These are phyloP conservation scores for Helleia helle DNA, from an alignment of 2,888 invertebrate species.

Conservation along the genomic window DNA sequence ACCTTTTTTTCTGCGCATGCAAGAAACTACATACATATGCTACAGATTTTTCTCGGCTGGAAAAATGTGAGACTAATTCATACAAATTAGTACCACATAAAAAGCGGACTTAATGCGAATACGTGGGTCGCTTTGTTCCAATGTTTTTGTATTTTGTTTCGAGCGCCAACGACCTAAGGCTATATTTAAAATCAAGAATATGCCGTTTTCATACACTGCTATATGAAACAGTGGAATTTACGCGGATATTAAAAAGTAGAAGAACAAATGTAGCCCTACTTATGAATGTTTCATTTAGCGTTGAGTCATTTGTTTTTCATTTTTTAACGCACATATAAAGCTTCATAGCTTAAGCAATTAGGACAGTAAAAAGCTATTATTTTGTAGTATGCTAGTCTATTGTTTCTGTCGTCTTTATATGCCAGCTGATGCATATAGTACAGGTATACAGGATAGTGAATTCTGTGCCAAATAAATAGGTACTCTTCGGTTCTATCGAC, in stretches of 20 bases:
- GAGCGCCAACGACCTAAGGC: constrained; percentile 17
- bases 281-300: constrained; percentile 3
- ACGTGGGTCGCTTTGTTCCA: constrained; percentile 18
- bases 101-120: constrained; percentile 20
- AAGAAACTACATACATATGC: too few species aligned
- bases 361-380: too few species aligned
- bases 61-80: constrained; percentile 27
- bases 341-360: too few species aligned
- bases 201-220: constrained; percentile 7
- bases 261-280: constrained; percentile 1
- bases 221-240: constrained; percentile 12
- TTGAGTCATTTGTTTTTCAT: neutral
- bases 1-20: constrained; percentile 10
- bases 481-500: too few species aligned
- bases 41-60: constrained; percentile 23
- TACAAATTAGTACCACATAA: constrained; percentile 33
- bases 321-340: neutral
- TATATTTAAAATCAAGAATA: constrained; percentile 21
- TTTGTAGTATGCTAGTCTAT: too few species aligned
- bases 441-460: too few species aligned
- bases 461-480: too few species aligned
- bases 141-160: constrained; percentile 19
- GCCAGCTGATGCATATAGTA: too few species aligned
- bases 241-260: constrained; percentile 9
- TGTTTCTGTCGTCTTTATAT: too few species aligned